Evolutionary conservation across 2,797 vertebrate species (phyloP), one percentile per base, ranked within the genome.

Genomic region (Nannoperca obscura): DNA sequence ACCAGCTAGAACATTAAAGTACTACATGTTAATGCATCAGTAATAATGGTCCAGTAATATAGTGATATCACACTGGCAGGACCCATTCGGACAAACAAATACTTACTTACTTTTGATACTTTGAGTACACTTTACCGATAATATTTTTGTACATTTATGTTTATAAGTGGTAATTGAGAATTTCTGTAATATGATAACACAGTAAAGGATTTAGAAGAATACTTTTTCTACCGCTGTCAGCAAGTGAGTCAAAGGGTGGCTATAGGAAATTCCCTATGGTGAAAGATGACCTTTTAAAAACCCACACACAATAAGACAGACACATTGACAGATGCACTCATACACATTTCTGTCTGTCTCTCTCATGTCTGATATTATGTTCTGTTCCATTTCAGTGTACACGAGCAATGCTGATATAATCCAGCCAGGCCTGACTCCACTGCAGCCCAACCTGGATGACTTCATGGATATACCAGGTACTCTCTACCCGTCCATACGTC

Each of bases 401-500:
- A 92, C 95, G 0, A 96, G 94, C 88, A 99, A 99, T 12, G 98
- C 98, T 67, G 98, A 99, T 80, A 97, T 99, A 92, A 99, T 99
- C 91, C 98, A 99, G 90, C 98, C 98, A 0, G 98, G 96, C 70
- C 88, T 99, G 91, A 96, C 96, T 0, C 97, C 97, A 0, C 94
- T 99, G 77, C 98, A 99, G 93, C 97, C 97, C 82, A 99, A 94
- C 88, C 89, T 99, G 81, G 98, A 99, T 17, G 98, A 99, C 66
- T 97, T 97, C 88, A 97, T 99, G 97, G 98, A 99, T 62, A 97
- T 97, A 86, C 96, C 97, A 92, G 98, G 98, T 99, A 95, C 82
- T 57, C 4, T 55, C 36, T 76, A 34, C 62, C 15, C 79, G 3
- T 63, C 34, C 61, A 12, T 67, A 27, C 20, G 6, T 69, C 38